A percentile compares a stretch with the other conserved stretches of the same genome.
Conservation (phyloP, 2,113 vertebrate species). For the Stictonetta naevosa region DNA sequence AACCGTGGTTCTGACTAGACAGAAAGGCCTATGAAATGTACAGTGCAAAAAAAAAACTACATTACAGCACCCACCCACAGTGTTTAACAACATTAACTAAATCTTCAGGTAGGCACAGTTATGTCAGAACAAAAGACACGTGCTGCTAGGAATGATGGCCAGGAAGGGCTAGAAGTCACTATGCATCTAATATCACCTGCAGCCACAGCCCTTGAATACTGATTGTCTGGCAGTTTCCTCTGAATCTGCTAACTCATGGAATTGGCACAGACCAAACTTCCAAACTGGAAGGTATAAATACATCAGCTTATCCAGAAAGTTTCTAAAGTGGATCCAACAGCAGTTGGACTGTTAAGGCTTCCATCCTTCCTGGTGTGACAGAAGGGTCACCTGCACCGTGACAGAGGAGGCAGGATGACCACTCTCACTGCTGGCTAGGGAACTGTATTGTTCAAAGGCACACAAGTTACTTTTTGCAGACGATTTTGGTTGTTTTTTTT, state of each 20-base stretch:
- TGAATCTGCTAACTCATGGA: background rate
- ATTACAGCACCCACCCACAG: background rate
- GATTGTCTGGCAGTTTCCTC: background rate
- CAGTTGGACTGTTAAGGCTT: background rate
- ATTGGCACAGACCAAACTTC: background rate
- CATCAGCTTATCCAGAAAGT: background rate
- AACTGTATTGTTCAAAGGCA: background rate
- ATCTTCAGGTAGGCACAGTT: background rate
- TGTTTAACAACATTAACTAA: background rate
- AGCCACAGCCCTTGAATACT: background rate
- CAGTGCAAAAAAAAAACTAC: background rate
- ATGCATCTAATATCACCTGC: background rate
- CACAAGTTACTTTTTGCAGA: background rate
- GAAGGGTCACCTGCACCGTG: background rate
- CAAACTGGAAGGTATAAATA: background rate
- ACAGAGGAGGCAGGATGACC: background rate
- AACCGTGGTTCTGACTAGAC: background rate
- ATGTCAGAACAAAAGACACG: background rate
- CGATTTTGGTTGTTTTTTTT: background rate
- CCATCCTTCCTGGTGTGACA: background rate
- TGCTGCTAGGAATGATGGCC: background rate
- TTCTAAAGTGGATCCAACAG: background rate
- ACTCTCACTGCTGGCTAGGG: background rate
- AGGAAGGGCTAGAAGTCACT: background rate
- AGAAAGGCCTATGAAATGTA: rapidly evolving